A percentile compares a stretch with the other conserved stretches of the same genome.
These are phyloP conservation scores for Agriopis aurantiaria DNA, from an alignment of 2,888 invertebrate species.

Conservation along the genomic window DNA sequence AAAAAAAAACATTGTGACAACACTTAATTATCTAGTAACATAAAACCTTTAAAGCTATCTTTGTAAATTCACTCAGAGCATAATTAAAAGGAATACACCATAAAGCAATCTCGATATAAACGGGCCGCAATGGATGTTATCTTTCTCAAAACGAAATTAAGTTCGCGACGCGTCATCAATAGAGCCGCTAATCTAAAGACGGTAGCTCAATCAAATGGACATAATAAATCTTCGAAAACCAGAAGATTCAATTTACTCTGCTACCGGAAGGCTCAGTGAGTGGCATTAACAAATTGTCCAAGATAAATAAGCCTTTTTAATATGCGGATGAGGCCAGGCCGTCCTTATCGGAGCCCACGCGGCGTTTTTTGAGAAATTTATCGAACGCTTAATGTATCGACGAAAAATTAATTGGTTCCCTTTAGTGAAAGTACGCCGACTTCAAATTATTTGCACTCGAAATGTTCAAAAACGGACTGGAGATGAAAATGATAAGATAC, in stretches of 20 bases:
- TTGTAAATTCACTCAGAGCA: too few relatives aligned
- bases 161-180: conserved; percentile 57
- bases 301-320: conserved; percentile 84
- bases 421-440: conserved; percentile 75
- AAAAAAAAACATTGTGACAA: too few relatives aligned
- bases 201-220: conserved; percentile 76
- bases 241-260: conserved; percentile 84
- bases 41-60: too few relatives aligned
- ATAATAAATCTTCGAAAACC: conserved; percentile 80
- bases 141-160: conserved; percentile 56
- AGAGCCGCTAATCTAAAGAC: conserved; percentile 77
- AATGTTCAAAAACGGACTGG: conserved; percentile 64
- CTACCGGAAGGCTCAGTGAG: conserved; percentile 80
- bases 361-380: conserved; percentile 75
- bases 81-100: conserved; percentile 34
- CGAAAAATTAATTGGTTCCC: conserved; percentile 77
- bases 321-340: conserved; percentile 58
- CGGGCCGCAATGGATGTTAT: conserved; percentile 33
- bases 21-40: too few relatives aligned
- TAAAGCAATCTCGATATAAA: conserved; percentile 33
- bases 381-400: conserved; percentile 78
- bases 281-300: conserved; percentile 85
- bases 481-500: conserved; percentile 58
- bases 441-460: conserved; percentile 73
- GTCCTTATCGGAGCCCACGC: conserved; percentile 60